Base-by-base conservation (phyloP, 2,888 invertebrate genomes). In the Punctoribates punctum region DNA sequence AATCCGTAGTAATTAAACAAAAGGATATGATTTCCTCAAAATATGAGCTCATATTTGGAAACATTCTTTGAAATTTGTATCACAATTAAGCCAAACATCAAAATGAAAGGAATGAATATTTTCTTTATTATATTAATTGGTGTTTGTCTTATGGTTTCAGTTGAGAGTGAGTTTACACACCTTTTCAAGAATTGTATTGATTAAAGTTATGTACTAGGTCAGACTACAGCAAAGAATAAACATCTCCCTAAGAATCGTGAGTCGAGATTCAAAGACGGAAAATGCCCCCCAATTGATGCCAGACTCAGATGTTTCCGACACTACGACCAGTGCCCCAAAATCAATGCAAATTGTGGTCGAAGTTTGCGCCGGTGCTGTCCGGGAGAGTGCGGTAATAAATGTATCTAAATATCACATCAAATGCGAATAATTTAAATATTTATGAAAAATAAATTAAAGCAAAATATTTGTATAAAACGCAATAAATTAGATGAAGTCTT, bases 361-460 rank as follows among this genome's bases (percentile, higher is more conserved):
- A 34, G 27, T n/a, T n/a, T 11, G 29, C n/a, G 15, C 62, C 27
- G 62, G 25, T 65, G 62, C 34, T 65, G 62, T 65, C 62, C 62
- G 3, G 62, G 62, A 29, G 62, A 65, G n/a, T 65, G 62, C n/a
- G 62, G 62, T 29, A 65, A 65, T n/a, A 65, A 65, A 65, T 65
- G 62, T 34, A 29, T 25, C 29, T 65, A 29, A 29, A 57, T 17
- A 57, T 57, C 25, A 57, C 57, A 57, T 20, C 11, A 20, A 57
- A 17, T 57, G 25, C 34, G 4, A 34, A 34, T 23, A 17, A 17
- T 6, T 48, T 23, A 17, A 17, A 48, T 48, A 48, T 42, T n/a
- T 17, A 48, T 23, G 25, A 23, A 23, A 23, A 23, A 57, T 57
- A 11, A 23, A 23, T 20, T 57, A 11, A 23, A n/a, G 2, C 6